Evolutionary conservation across 2,888 invertebrate genomes (phyloP).

Genomic region (Sarcophaga caerulescens): DNA sequence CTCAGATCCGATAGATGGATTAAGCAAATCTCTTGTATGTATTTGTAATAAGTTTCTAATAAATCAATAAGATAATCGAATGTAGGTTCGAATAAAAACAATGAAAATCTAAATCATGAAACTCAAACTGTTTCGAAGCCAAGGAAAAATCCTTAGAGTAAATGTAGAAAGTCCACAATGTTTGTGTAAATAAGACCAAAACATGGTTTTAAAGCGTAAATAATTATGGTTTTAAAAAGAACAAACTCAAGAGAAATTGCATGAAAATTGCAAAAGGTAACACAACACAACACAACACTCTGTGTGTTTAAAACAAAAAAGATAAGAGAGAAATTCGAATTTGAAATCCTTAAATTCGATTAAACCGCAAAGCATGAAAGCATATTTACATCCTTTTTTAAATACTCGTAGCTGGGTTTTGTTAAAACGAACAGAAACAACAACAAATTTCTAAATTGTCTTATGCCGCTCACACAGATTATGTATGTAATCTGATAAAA

Average conservation of each 20-base stretch:
- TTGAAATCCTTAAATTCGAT: conserved; percentile 64
- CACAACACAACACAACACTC: neutral
- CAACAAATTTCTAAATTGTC: conserved; percentile 33
- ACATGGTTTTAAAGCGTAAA: conserved; percentile 51
- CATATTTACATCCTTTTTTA: neutral
- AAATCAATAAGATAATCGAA: too few species aligned
- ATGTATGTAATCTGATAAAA: neutral
- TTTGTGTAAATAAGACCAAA: conserved; percentile 56
- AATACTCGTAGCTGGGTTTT: too few species aligned
- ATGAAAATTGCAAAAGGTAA: conserved; percentile 18
- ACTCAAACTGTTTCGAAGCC: too few species aligned
- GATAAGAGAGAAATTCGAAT: neutral
- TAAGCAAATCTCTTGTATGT: too few species aligned
- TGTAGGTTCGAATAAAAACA: too few species aligned
- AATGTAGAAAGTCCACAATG: conserved; percentile 35
- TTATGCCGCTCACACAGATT: neutral
- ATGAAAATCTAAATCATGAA: too few species aligned
- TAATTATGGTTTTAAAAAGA: conserved; percentile 41
- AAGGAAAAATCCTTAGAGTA: conserved; percentile 19
- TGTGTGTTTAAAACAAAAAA: neutral
- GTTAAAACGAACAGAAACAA: conserved; percentile 15
- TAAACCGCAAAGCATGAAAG: conserved; percentile 70
- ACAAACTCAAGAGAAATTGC: neutral
- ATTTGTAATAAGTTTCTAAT: too few species aligned
- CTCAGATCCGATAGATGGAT: too few species aligned